Base-by-base conservation (phyloP, 1,140 invertebrate genomes). In the Drosophila sproati region DNA sequence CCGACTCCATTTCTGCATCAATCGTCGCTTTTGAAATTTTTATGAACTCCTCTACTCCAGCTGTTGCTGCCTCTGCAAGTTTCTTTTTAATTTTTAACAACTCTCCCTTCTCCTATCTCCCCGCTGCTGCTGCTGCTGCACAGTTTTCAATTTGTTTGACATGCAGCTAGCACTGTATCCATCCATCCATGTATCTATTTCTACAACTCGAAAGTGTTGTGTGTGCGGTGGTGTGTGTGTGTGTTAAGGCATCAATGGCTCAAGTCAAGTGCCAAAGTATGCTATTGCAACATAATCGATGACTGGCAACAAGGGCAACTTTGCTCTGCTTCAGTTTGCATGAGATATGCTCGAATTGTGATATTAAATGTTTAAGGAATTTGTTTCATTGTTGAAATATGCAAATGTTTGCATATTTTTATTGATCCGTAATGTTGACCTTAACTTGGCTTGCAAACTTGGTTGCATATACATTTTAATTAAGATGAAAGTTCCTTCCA, bases 1-100 rank as follows among this genome's bases (percentile, higher is more conserved):
- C 43, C n/a, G 54, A 63, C 7, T 37, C 12, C 7, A 47, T 50
- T 50, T 56, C 10, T 48, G 29, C 62, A 32, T 62, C 59, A 64
- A 66, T 69, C 67, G 76, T 61, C 64, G 52, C 80, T 67, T 20
- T 77, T 77, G 52, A 77, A 80, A 82, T 73, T 75, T 82, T 80
- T 70, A 80, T 80, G 74, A 77, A 80, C 57, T 70, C 20, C 51
- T 41, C 51, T 41, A 4, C 34, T 50, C 48, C 39, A 57, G 51
- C 45, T 73, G 59, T 56, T 67, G 73, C 56, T 73, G 62, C 43
- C 61, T 61, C 61, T 45, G 51, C 52, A 54, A 59, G 41, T 66
- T 77, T 67, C 51, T 67, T 72, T 73, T 77, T 77, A 67, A 56
- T 60, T 68, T 69, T 77, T 73, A 63, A 62, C 35, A 2, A 7